phyloP scores from a whole-genome alignment of 1,140 invertebrate species.

The Aphelenchoides avenae region DNA sequence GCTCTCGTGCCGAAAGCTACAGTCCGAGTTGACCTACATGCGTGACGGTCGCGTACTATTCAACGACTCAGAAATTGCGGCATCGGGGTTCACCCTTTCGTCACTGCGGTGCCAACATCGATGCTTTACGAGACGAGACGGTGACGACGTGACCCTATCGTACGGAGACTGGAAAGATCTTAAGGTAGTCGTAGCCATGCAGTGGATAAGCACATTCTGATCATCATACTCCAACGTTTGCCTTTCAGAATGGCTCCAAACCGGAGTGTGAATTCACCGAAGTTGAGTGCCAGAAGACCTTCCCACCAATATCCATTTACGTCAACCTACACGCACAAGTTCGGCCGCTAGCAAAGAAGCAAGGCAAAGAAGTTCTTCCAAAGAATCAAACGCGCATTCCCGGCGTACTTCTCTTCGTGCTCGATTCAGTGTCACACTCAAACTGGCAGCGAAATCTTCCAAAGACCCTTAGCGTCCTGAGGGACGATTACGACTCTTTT shows the following conservation, averaged over 20 bases:
- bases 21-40: constrained; percentile 36
- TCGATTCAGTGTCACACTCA: constrained; percentile 49
- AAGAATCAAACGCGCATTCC: no score
- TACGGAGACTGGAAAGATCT: constrained; percentile 38
- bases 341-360: constrained; percentile 14
- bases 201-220: constrained; percentile 1
- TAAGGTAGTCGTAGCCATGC: constrained; percentile 22
- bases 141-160: constrained; percentile 31
- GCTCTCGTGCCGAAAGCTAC: constrained; percentile 27
- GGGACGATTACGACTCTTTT: constrained; percentile 31
- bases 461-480: constrained; percentile 41
- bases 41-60: constrained; percentile 5
- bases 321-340: constrained; percentile 42
- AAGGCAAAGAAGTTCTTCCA: no score
- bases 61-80: constrained; percentile 20
- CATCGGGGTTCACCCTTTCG: constrained; percentile 16
- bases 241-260: constrained; percentile 31
- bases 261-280: constrained; percentile 45
- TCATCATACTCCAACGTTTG: background rate
- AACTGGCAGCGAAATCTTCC: constrained; percentile 38
- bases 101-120: constrained; percentile 38
- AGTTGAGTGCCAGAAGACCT: constrained; percentile 32
- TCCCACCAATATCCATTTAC: constrained; percentile 18
- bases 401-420: constrained; percentile 36
- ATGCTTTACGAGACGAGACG: constrained; percentile 36